A percentile compares a stretch with the other conserved stretches of the same genome.
These are phyloP conservation scores for Monodelphis domestica DNA, from an alignment of 2,797 vertebrate species.

Conservation along the genomic window DNA sequence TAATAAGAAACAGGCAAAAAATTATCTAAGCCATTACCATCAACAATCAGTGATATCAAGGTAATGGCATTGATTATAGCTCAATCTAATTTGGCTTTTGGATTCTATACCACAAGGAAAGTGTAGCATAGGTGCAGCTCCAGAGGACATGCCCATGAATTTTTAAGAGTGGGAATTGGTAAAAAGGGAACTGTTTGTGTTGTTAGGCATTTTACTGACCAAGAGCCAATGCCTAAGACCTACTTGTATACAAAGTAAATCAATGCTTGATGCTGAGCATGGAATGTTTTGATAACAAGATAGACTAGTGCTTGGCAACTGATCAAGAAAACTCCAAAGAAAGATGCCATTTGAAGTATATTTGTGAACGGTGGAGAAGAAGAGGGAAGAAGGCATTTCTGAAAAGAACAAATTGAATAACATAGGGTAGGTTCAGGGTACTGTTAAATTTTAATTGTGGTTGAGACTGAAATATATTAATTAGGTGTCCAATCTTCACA, in stretches of 20 bases:
- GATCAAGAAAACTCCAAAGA: neutral
- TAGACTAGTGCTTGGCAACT: neutral
- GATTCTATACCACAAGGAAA: neutral
- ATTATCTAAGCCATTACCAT: constrained; percentile 18
- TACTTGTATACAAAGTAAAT: neutral
- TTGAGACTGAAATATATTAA: too few species aligned
- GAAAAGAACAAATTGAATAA: neutral
- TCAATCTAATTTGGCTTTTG: neutral
- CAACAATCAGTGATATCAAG: constrained; percentile 23
- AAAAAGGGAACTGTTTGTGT: neutral
- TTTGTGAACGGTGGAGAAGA: neutral
- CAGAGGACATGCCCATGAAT: neutral
- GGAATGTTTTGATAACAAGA: neutral
- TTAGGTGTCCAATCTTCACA: too few species aligned
- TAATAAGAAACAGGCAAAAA: constrained; percentile 37
- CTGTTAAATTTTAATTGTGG: too few species aligned
- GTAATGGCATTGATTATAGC: neutral
- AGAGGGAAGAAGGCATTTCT: neutral
- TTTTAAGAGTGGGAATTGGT: neutral
- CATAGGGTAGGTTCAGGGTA: neutral
- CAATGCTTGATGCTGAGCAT: neutral
- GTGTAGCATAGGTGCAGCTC: neutral
- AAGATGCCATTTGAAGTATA: neutral
- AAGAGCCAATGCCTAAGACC: neutral
- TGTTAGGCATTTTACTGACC: neutral